These are phyloP conservation scores for Fabriciana adippe DNA, from an alignment of 2,888 invertebrate genomes.

Conservation along the genomic window DNA sequence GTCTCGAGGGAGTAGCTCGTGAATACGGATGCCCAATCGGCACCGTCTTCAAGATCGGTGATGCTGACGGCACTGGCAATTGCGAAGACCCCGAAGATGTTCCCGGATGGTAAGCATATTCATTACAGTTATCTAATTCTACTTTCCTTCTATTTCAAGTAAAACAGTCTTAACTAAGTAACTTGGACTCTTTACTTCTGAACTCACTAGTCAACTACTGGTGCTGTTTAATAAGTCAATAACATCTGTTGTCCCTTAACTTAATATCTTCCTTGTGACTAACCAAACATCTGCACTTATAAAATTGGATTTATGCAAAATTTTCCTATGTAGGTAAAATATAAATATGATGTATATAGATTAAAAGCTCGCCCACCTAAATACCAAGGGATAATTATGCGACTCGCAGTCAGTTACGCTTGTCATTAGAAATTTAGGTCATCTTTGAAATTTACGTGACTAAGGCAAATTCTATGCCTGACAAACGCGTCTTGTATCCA, in stretches of 20 bases:
- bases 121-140: conserved; percentile 21
- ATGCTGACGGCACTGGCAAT: conserved; percentile 94
- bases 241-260: conserved; percentile 62
- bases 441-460: conserved; percentile 62
- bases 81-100: conserved; percentile 98
- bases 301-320: conserved; percentile 10
- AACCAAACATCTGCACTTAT: conserved; percentile 68
- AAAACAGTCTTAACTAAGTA: conserved; percentile 57
- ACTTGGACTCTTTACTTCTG: conserved; percentile 64
- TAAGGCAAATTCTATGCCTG: conserved; percentile 54
- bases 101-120: conserved; percentile 88
- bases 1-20: conserved; percentile 93
- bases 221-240: conserved; percentile 59
- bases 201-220: conserved; percentile 64
- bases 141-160: conserved; percentile 59
- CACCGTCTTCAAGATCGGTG: conserved; percentile 97
- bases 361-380: conserved; percentile 52
- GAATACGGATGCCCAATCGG: conserved; percentile 98
- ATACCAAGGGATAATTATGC: conserved; percentile 18
- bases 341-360: neutral
- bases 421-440: conserved; percentile 50
- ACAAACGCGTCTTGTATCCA: conserved; percentile 4
- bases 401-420: conserved; percentile 45
- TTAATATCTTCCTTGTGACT: conserved; percentile 77
- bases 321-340: neutral